Percentiles rank a stretch among this genome's conserved stretches.
These are phyloP conservation scores for Stenolophus ochropezus DNA, from an alignment of 2,888 invertebrate genomes.

Conservation along the genomic window DNA sequence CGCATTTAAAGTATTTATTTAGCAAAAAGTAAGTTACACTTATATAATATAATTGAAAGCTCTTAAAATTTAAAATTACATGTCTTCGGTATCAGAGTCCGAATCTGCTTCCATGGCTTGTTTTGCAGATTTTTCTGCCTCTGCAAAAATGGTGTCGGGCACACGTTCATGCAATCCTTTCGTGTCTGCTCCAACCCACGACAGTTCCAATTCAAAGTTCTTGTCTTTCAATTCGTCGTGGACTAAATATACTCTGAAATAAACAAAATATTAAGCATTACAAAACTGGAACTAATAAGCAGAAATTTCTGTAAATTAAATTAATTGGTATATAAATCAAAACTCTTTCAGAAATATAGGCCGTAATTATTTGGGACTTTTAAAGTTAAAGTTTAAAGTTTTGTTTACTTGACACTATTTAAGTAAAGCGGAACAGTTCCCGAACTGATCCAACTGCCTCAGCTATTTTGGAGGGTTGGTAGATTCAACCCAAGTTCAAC, in stretches of 20 bases:
- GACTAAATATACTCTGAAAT: constrained; percentile 86
- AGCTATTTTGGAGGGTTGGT: too few relatives aligned
- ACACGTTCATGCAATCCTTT: constrained; percentile 88
- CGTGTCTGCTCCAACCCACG: constrained; percentile 92
- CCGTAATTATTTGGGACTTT: too few relatives aligned
- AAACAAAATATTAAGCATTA: too few relatives aligned
- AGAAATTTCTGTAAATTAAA: too few relatives aligned
- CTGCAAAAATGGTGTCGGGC: constrained; percentile 82
- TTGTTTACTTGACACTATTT: too few relatives aligned
- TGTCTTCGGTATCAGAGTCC: constrained; percentile 86
- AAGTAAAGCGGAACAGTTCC: too few relatives aligned
- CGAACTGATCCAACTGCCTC: too few relatives aligned
- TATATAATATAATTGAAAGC: constrained; percentile 9
- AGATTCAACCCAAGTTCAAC: too few relatives aligned
- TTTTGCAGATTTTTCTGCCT: constrained; percentile 93
- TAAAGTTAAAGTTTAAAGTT: too few relatives aligned
- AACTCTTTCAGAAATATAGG: too few relatives aligned
- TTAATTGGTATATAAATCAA: too few relatives aligned
- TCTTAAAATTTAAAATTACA: constrained; percentile 72
- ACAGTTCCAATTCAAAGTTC: constrained; percentile 95
- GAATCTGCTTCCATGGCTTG: constrained; percentile 92
- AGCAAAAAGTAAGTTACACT: constrained; percentile 44
- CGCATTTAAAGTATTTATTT: constrained; percentile 19
- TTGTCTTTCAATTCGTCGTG: constrained; percentile 97
- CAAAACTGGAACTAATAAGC: too few relatives aligned